Conservation (phyloP, 2,113 vertebrate genomes). For the Uropsilus gracilis region DNA sequence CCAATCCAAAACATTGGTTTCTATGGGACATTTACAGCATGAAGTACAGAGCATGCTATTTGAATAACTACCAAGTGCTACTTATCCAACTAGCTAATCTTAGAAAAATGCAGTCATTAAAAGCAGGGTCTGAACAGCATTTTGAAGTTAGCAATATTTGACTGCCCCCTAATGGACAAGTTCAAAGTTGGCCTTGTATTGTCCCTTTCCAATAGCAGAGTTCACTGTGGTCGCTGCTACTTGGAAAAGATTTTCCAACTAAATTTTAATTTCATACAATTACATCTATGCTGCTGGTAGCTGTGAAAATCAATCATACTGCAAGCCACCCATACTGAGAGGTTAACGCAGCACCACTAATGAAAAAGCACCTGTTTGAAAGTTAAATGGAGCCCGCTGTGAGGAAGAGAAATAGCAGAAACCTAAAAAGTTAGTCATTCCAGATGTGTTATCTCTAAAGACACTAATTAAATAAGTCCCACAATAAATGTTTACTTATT, state of each 20-base stretch:
- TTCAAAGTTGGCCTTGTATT: accelerated
- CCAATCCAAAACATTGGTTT: background rate
- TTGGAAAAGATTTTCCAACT: background rate
- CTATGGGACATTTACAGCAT: slow-evolving; percentile 20
- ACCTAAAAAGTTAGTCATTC: background rate
- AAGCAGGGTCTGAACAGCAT: accelerated
- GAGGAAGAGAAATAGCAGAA: background rate
- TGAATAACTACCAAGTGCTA: background rate
- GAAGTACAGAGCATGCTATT: background rate
- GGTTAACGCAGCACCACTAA: background rate
- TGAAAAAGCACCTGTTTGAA: background rate
- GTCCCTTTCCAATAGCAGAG: accelerated
- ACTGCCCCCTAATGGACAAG: slow-evolving; percentile 82
- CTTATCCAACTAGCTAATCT: slow-evolving; percentile 42
- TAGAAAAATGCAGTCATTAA: accelerated
- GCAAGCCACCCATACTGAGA: background rate
- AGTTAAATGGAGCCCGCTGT: background rate
- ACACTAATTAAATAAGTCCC: background rate
- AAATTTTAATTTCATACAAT: slow-evolving; percentile 51
- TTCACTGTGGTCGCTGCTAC: background rate
- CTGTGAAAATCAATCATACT: slow-evolving; percentile 28
- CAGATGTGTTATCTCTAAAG: too few species aligned
- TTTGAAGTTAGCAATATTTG: slow-evolving; percentile 44
- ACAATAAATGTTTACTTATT: background rate
- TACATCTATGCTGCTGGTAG: background rate